Percentiles rank a stretch among this genome's conserved stretches.
phyloP scores from a whole-genome alignment of 1,140 invertebrate species.

The Rhyzopertha dominica region DNA sequence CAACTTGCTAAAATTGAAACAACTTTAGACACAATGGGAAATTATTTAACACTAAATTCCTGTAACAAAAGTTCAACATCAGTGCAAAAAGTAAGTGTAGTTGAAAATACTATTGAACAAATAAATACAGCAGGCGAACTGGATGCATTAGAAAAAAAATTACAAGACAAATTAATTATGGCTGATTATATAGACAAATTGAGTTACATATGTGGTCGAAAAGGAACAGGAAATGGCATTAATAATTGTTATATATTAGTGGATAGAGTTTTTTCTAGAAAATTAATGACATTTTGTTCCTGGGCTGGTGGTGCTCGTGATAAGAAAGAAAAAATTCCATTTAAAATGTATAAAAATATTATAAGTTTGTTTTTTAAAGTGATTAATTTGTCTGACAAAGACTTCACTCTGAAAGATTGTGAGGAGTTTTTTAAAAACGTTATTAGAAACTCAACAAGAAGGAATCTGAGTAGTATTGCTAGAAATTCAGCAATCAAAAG shows the following conservation, averaged over 20 bases:
- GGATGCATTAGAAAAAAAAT: no score
- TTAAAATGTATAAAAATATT: slow-evolving; percentile 18
- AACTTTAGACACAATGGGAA: slow-evolving; percentile 3
- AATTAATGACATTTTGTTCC: slow-evolving; percentile 18
- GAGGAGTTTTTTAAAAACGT: slow-evolving; percentile 15
- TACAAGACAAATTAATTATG: no score
- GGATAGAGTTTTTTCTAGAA: slow-evolving; percentile 13
- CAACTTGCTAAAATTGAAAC: background rate
- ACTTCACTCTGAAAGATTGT: slow-evolving; percentile 11
- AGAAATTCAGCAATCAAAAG: slow-evolving; percentile 13
- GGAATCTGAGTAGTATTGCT: slow-evolving; percentile 1
- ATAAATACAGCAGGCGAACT: no score
- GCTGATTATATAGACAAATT: no score
- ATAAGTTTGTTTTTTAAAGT: slow-evolving; percentile 12
- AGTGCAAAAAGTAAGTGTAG: no score
- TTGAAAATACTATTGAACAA: no score
- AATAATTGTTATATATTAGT: slow-evolving; percentile 16
- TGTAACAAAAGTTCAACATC: no score
- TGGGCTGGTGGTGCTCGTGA: slow-evolving; percentile 14
- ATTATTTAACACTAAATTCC: no score
- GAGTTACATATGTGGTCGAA: slow-evolving; percentile 13
- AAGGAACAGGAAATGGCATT: slow-evolving; percentile 8
- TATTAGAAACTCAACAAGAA: slow-evolving; percentile 10
- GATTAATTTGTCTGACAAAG: slow-evolving; percentile 6
- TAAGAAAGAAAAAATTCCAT: slow-evolving; percentile 7